Percentiles rank a stretch among this genome's conserved stretches.
Evolutionary conservation across 1,140 invertebrate genomes (phyloP).

Genomic region (Theocolax elegans): DNA sequence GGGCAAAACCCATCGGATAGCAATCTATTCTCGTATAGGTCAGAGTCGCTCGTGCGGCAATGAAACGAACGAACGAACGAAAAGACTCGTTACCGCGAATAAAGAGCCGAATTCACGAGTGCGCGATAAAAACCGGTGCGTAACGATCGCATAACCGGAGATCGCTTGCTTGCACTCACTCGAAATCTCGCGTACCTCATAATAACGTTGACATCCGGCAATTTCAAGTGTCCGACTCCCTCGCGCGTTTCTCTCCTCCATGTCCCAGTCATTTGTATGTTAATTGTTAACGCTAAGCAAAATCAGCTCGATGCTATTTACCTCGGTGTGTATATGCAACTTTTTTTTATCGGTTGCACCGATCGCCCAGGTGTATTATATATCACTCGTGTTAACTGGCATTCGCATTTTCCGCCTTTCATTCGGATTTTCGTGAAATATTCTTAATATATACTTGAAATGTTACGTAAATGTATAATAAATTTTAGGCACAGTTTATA

Average conservation of each 20-base stretch:
- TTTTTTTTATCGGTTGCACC: constrained; percentile 1
- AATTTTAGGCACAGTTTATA: not conserved
- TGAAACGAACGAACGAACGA: not conserved
- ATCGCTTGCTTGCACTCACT: constrained; percentile 16
- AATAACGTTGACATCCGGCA: constrained; percentile 49
- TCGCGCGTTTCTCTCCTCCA: not conserved
- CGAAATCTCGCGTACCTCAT: constrained; percentile 31
- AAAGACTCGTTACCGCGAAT: constrained; percentile 18
- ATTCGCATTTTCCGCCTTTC: too few relatives aligned
- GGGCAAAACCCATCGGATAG: not conserved
- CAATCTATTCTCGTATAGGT: not conserved
- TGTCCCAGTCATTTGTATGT: constrained; percentile 44
- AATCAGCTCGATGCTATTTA: constrained; percentile 31
- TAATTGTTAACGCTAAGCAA: constrained; percentile 49
- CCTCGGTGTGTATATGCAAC: not conserved
- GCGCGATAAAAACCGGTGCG: constrained; percentile 10
- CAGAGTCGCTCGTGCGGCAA: not conserved
- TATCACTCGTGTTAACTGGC: too few relatives aligned
- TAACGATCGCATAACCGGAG: constrained; percentile 36
- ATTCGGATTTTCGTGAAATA: too few relatives aligned
- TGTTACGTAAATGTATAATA: too few relatives aligned
- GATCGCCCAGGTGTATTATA: not conserved
- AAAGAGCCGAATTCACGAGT: constrained; percentile 16
- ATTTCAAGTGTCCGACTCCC: constrained; percentile 13
- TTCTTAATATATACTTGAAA: too few relatives aligned